These are phyloP conservation scores for Bombus pyrosoma DNA, from an alignment of 1,140 invertebrate genomes.

Conservation along the genomic window DNA sequence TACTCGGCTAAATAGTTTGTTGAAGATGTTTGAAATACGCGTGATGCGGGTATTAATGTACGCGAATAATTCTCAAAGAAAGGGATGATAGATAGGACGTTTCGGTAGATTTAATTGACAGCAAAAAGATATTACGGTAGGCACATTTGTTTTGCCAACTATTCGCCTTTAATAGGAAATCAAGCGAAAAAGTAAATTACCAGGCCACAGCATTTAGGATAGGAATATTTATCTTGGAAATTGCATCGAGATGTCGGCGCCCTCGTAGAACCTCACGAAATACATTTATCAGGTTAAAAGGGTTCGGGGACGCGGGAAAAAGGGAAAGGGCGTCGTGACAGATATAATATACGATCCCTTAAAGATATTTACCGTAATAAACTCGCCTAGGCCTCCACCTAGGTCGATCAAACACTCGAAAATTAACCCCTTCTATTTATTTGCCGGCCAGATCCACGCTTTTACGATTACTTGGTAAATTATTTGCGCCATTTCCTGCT, in stretches of 20 bases:
- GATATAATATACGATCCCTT: slow-evolving; percentile 22
- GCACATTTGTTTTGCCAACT: neutral
- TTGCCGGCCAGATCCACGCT: slow-evolving; percentile 10
- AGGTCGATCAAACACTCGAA: slow-evolving; percentile 33
- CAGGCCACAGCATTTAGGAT: neutral
- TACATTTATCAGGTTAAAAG: slow-evolving; percentile 25
- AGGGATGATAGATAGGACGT: neutral
- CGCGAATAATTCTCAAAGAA: neutral
- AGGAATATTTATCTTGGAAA: slow-evolving; percentile 34
- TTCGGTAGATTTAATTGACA: neutral
- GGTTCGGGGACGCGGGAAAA: neutral
- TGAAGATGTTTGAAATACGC: neutral
- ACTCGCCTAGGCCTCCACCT: neutral
- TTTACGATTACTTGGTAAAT: slow-evolving; percentile 50
- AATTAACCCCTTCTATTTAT: slow-evolving; percentile 47
- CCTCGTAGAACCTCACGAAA: neutral
- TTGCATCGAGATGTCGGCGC: slow-evolving; percentile 8
- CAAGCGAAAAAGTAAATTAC: slow-evolving; percentile 19
- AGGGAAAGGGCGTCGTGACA: slow-evolving; percentile 10
- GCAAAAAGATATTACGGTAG: neutral
- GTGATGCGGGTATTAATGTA: neutral
- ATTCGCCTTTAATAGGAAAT: neutral
- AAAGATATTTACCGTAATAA: slow-evolving; percentile 63
- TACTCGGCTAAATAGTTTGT: neutral
- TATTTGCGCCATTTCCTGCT: slow-evolving; percentile 35